Evolutionary conservation across 2,888 invertebrate genomes (phyloP), one percentile per base, ranked within the genome.

Genomic region (Automeris io): DNA sequence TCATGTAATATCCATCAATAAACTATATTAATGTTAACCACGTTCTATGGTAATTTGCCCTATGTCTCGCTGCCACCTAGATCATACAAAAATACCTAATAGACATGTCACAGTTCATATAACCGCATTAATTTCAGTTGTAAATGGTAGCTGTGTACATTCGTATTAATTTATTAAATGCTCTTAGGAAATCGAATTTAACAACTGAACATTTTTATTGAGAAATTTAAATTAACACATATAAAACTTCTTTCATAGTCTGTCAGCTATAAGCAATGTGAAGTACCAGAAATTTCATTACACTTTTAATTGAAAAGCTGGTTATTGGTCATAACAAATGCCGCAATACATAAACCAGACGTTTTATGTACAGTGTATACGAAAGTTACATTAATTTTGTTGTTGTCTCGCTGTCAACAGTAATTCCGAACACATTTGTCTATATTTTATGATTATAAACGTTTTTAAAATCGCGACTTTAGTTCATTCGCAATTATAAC

Each of bases 11-110:
- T 51, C 46, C 54, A 65, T 68, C 67, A 71, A 69, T 68, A 60
- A 66, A 58, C 54, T 56, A 60, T 70, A 70, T 70, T 60, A 70
- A 70, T 70, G 69, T 59, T 47, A 57, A 58, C 59, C 69, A 68
- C 63, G 66, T 64, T 69, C 66, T 63, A 71, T 69, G 68, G 49
- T 69, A 70, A 73, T 73, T 47, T 43, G 42, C 31, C 29, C 33
- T 49, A 45, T 52, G 52, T 61, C 58, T 61, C 51, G 61, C 61
- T 57, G 50, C 54, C 57, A 51, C 52, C 49, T 49, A 45, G 48
- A 54, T 57, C 46, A 48, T 48, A 66, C 57, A 62, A 64, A 66
- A 70, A 67, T 72, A 19, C 3, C n/a, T 19, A 70, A 76, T 73
- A 67, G 61, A 70, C 58, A 61, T 63, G 71, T 76, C 68, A 68